A percentile compares a stretch with the other conserved stretches of the same genome.
Conservation (phyloP, 2,113 vertebrate genomes). For the Alethe castanea region DNA sequence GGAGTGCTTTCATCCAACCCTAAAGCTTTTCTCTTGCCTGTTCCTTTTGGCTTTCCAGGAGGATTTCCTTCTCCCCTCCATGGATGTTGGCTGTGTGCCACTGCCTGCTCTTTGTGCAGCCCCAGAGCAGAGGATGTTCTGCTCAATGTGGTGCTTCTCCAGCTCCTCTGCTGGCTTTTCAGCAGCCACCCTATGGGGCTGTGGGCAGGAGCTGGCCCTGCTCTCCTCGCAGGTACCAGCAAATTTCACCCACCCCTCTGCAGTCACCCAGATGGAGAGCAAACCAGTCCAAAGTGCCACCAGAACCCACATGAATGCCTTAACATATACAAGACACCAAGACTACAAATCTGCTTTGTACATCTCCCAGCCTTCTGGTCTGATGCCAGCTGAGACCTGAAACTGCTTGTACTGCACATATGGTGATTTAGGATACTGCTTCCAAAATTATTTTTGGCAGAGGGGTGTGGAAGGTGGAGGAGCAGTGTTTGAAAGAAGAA, state of each 20-base stretch:
- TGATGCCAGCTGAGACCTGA: not conserved
- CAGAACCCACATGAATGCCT: rapidly evolving
- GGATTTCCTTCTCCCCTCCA: not conserved
- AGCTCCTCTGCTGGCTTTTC: not conserved
- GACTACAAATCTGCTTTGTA: not conserved
- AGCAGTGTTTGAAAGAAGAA: not conserved
- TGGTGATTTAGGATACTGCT: not conserved
- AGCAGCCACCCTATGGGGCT: not conserved
- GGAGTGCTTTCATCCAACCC: not conserved
- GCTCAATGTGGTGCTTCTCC: rapidly evolving
- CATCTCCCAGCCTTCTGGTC: not conserved
- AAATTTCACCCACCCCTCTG: not conserved
- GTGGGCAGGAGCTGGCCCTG: not conserved
- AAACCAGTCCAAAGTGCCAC: not conserved
- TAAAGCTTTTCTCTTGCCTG: not conserved
- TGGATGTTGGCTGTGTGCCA: not conserved
- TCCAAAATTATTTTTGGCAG: not conserved
- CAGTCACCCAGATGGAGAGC: not conserved
- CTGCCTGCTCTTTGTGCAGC: not conserved
- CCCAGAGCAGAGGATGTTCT: not conserved
- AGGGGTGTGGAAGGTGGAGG: not conserved
- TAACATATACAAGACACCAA: not conserved
- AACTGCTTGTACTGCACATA: not conserved
- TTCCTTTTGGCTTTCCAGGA: not conserved
- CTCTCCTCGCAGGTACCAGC: not conserved